Percentiles rank a stretch among this genome's conserved stretches.
Evolutionary conservation across 92 coral and sea anemone genomes (phyloP).

Genomic region (Porites rus): DNA sequence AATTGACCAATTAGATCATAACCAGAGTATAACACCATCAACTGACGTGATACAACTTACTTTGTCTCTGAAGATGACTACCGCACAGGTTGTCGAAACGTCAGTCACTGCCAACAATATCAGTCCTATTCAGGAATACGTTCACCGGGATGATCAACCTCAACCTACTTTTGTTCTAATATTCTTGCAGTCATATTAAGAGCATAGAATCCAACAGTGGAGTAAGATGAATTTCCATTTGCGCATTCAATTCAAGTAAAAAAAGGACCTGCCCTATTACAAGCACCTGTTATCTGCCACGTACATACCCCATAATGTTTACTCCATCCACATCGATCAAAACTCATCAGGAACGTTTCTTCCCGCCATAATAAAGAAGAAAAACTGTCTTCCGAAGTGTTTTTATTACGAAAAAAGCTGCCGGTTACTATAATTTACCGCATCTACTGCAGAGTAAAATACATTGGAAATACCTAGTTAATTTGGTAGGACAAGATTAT

Average conservation of each 20-base stretch:
- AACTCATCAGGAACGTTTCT: conserved; percentile 46
- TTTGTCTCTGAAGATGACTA: too few relatives aligned
- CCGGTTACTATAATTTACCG: conserved; percentile 54
- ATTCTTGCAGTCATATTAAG: neutral
- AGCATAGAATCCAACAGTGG: neutral
- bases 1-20: too few relatives aligned
- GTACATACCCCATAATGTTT: conserved; percentile 73
- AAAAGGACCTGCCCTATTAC: conserved; percentile 52
- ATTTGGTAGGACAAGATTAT: conserved; percentile 51
- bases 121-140: too few relatives aligned
- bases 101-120: too few relatives aligned
- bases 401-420: conserved; percentile 48
- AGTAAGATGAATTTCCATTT: conserved; percentile 55
- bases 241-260: conserved; percentile 64
- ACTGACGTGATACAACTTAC: too few relatives aligned
- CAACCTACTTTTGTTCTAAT: neutral
- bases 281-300: conserved; percentile 58
- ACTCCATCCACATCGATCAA: conserved; percentile 75
- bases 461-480: conserved; percentile 70
- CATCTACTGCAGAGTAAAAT: conserved; percentile 37
- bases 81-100: too few relatives aligned
- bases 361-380: conserved; percentile 46
- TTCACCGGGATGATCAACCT: too few relatives aligned
- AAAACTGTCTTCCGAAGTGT: conserved; percentile 70
- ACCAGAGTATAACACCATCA: too few relatives aligned